These are phyloP conservation scores for Melanotaenia nigrans DNA, from an alignment of 2,797 vertebrate species.

Conservation along the genomic window DNA sequence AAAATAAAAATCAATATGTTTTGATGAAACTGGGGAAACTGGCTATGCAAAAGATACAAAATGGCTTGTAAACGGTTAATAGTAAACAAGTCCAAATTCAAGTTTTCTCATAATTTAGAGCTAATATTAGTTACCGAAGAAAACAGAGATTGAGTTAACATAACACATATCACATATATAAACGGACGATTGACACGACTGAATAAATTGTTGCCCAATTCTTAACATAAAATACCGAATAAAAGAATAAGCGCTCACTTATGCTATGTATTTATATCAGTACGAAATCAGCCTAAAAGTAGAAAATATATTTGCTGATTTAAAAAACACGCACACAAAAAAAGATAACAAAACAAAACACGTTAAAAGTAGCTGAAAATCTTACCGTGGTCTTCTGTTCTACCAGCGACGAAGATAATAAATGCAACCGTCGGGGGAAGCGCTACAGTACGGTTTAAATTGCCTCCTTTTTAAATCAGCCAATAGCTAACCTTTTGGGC, in stretches of 20 bases:
- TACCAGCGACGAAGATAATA: background rate
- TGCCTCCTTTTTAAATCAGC: constrained; percentile 15
- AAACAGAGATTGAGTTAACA: background rate
- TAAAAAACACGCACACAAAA: too few species aligned
- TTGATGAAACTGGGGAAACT: too few species aligned
- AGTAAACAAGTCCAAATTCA: background rate
- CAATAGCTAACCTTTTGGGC: constrained; percentile 1
- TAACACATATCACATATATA: background rate
- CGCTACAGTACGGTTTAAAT: constrained; percentile 17
- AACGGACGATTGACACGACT: background rate
- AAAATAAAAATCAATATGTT: too few species aligned
- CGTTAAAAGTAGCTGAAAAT: background rate
- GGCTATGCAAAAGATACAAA: background rate
- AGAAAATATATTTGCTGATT: too few species aligned
- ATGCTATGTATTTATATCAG: too few species aligned
- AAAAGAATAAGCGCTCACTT: too few species aligned
- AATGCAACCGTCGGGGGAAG: constrained; percentile 1
- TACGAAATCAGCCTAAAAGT: background rate
- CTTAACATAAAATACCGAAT: background rate
- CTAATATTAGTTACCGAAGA: background rate
- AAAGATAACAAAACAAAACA: too few species aligned
- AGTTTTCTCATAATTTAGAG: background rate
- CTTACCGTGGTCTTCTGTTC: background rate
- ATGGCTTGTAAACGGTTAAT: background rate
- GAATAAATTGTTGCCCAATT: background rate